phyloP scores from a whole-genome alignment of 1,140 invertebrate genomes.

The Camponotus floridanus region DNA sequence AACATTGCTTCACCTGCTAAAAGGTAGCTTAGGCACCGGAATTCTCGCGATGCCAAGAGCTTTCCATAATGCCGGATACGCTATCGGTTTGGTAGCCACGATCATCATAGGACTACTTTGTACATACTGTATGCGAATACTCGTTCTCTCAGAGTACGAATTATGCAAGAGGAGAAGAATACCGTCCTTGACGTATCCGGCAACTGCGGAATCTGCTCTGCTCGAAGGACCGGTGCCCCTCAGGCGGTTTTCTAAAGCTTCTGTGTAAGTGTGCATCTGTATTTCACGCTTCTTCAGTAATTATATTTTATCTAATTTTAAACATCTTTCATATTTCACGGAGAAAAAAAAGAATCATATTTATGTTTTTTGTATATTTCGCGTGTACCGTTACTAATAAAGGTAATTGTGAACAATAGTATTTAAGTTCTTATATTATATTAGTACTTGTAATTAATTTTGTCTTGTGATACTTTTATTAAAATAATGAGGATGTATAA shows the following conservation, averaged over 20 bases:
- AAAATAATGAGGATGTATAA: background rate
- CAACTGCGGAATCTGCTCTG: constrained; percentile 90
- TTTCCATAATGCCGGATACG: constrained; percentile 91
- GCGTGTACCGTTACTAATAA: background rate
- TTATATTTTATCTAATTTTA: background rate
- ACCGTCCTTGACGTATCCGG: constrained; percentile 90
- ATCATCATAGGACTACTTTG: constrained; percentile 91
- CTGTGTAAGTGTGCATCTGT: constrained; percentile 88
- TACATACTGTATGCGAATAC: constrained; percentile 93
- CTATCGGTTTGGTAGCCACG: constrained; percentile 89
- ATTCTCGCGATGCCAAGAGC: constrained; percentile 96
- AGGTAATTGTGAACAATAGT: background rate
- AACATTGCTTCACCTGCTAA: constrained; percentile 92
- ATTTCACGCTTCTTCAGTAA: background rate
- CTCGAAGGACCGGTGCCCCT: constrained; percentile 89
- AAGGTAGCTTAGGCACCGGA: constrained; percentile 95
- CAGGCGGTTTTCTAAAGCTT: constrained; percentile 87
- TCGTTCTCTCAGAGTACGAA: constrained; percentile 90
- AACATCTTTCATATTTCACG: background rate
- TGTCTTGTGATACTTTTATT: background rate
- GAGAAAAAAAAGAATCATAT: background rate
- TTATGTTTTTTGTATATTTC: background rate
- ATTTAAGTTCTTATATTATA: background rate
- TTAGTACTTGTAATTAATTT: background rate
- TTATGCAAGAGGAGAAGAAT: constrained; percentile 90